Evolutionary conservation across 2,113 vertebrate genomes (phyloP).

Genomic region (Dryoscopus gambensis): DNA sequence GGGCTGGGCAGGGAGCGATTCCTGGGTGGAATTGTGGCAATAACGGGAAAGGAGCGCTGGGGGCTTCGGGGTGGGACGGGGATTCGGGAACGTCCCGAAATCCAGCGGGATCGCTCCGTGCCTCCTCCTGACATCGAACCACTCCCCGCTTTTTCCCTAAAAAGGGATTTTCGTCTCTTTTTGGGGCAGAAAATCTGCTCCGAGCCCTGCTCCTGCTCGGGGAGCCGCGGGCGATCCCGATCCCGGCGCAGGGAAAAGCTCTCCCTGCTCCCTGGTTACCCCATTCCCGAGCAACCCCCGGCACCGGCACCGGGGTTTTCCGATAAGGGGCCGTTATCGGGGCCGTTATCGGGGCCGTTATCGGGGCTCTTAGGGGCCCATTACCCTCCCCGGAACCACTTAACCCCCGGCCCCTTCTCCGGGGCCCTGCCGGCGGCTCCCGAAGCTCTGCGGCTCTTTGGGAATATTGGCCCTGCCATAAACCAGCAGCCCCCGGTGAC

Average conservation of each 20-base stretch:
- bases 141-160: neutral
- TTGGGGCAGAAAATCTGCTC: fast-evolving
- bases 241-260: neutral
- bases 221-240: neutral
- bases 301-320: neutral
- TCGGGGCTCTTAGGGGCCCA: neutral
- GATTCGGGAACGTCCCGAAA: neutral
- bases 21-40: neutral
- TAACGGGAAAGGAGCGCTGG: too few relatives aligned
- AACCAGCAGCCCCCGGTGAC: neutral
- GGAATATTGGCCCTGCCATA: neutral
- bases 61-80: neutral
- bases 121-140: fast-evolving
- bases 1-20: neutral
- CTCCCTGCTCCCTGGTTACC: neutral
- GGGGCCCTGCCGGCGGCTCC: neutral
- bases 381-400: neutral
- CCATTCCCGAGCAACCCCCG: fast-evolving
- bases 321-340: neutral
- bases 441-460: neutral
- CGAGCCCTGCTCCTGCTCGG: neutral
- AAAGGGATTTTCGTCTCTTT: neutral
- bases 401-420: neutral
- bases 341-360: too few relatives aligned
- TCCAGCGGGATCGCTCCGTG: fast-evolving